These are phyloP conservation scores for Sciurus niger DNA, from an alignment of 2,113 vertebrate species.

Conservation along the genomic window DNA sequence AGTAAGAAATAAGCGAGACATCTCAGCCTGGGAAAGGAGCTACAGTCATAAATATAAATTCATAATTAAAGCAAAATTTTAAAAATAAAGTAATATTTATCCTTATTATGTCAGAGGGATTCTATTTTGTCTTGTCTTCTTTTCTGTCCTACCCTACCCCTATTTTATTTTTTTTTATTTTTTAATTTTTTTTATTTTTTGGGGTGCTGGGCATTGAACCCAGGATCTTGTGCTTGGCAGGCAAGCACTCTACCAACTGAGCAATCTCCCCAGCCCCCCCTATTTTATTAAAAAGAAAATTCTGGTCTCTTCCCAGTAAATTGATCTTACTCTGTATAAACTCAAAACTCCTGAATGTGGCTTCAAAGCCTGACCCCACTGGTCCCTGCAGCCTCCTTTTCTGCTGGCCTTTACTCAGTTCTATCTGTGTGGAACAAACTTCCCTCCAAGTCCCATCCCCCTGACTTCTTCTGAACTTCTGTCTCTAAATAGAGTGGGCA, in stretches of 20 bases:
- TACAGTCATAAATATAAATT: not conserved
- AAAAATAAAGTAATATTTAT: conserved; percentile 12
- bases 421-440: too few species aligned
- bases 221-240: too few species aligned
- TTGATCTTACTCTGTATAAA: not conserved
- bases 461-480: too few species aligned
- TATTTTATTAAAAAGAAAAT: not conserved
- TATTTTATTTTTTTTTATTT: not conserved
- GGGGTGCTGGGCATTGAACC: too few species aligned
- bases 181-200: too few species aligned
- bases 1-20: not conserved
- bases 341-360: too few species aligned
- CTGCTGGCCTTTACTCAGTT: too few species aligned
- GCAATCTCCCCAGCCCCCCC: not conserved
- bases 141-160: not conserved
- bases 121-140: not conserved
- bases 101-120: not conserved
- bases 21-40: not conserved
- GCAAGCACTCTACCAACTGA: not conserved
- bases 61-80: conserved; percentile 16
- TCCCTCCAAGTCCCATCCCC: too few species aligned
- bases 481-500: too few species aligned
- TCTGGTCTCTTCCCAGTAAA: not conserved
- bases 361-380: too few species aligned
- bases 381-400: too few species aligned